Evolutionary conservation across 1,140 invertebrate genomes (phyloP).

Genomic region (Steinernema feltiae): DNA sequence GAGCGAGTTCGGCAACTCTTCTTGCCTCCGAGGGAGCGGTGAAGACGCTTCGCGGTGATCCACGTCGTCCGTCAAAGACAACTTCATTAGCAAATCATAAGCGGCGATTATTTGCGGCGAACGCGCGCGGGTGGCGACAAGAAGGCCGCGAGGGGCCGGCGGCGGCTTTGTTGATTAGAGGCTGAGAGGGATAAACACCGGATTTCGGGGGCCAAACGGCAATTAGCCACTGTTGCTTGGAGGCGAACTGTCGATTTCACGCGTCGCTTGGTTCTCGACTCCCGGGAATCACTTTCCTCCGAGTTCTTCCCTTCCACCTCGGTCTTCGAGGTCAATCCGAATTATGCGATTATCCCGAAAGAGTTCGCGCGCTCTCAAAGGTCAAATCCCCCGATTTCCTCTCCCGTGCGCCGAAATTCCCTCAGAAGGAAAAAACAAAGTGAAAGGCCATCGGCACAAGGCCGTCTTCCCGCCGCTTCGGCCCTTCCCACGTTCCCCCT

Average conservation of each 20-base stretch:
- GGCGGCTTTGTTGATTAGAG: conserved; percentile 1
- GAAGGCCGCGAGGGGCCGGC: not conserved
- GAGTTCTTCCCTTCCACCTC: not conserved
- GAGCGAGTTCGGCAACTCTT: not conserved
- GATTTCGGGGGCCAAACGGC: not conserved
- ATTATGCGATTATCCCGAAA: conserved; percentile 13
- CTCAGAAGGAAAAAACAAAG: conserved; percentile 10
- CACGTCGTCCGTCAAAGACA: not conserved
- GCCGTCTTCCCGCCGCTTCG: not conserved
- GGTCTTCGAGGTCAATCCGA: not conserved
- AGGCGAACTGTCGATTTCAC: not conserved
- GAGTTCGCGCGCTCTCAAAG: not conserved
- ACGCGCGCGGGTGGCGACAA: not conserved
- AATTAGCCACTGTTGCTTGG: not conserved
- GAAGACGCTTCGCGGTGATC: no score
- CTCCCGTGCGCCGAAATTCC: not conserved
- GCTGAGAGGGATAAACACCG: conserved; percentile 4
- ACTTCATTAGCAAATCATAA: conserved; percentile 12
- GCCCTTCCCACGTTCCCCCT: not conserved
- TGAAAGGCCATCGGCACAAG: not conserved
- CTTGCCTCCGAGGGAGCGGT: no score
- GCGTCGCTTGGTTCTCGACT: not conserved
- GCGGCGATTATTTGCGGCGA: not conserved
- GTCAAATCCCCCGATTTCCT: not conserved
- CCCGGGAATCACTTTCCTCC: not conserved